Evolutionary conservation across 2,888 invertebrate species (phyloP), one percentile per base, ranked within the genome.

Genomic region (Drosophila prostipennis): DNA sequence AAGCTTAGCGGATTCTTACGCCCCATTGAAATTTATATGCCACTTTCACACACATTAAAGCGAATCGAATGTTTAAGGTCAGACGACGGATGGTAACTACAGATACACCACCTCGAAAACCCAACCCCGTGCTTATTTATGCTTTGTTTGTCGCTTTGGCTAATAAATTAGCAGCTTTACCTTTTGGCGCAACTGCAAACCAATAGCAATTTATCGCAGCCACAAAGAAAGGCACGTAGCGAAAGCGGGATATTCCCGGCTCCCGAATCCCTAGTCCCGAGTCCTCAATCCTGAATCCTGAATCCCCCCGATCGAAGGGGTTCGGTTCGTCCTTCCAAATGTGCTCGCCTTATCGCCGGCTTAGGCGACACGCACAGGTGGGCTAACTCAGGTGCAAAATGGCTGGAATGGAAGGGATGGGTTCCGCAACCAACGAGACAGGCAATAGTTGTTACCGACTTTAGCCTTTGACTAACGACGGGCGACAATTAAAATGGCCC

Each of bases 151-250:
- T 75, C 73, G 77, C 75, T 78, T 60, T 59, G 60, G 69, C 79
- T 77, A 89, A 89, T 89, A 89, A 89, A 89, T 89, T 89, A 89
- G 77, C 77, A 82, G 89, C 82, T 89, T 89, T 87, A 81, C 80
- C 87, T 87, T 76, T 85, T 79, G 79, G 79, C 80, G 56, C 53
- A 65, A 71, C 67, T 69, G 77, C 69, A 74, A 80, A 71, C 87
- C 84, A 88, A 88, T 88, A 72, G 73, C 84, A 87, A 88, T 87
- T 88, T 88, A 85, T 85, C 84, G 87, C 85, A 75, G 69, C 58
- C 36, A 37, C 77, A 76, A 80, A 53, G 79, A 78, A 80, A 77
- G 77, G 80, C 88, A 83, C 84, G 87, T 87, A 74, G 59, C 52
- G 14, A 46, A 49, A 23, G 23, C 37, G 36, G 67, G 19, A 43